Conservation (phyloP, 2,888 invertebrate species). For the Epiblema foenella region DNA sequence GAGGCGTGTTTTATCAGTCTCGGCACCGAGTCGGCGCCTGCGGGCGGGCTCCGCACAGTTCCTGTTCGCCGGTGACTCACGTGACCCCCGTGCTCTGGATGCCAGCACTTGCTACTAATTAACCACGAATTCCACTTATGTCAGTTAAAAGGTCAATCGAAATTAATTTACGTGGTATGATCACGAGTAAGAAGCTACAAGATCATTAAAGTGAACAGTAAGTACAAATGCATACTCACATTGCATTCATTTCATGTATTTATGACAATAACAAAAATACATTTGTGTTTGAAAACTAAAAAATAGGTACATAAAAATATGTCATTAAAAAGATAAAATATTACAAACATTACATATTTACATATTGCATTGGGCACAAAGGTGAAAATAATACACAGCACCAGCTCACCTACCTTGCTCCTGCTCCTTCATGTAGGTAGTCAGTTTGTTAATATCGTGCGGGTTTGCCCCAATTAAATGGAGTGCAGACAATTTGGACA, state of each 20-base stretch:
- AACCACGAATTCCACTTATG: slow-evolving; percentile 40
- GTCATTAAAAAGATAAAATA: no score
- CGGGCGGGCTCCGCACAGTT: slow-evolving; percentile 15
- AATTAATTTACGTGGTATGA: slow-evolving; percentile 28
- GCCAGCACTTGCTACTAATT: slow-evolving; percentile 39
- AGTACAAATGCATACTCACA: no score
- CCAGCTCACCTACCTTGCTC: not conserved
- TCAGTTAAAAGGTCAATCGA: slow-evolving; percentile 43
- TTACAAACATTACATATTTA: no score
- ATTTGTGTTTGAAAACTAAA: no score
- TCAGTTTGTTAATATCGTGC: not conserved
- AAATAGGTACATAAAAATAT: no score
- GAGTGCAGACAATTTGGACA: slow-evolving; percentile 4
- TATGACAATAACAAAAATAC: no score
- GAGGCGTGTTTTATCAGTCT: not conserved
- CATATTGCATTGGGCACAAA: no score
- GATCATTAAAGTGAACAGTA: not conserved
- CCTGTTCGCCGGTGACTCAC: slow-evolving; percentile 36
- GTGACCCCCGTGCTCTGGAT: slow-evolving; percentile 39
- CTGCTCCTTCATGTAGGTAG: not conserved
- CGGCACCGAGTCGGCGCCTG: not conserved
- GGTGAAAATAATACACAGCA: not conserved
- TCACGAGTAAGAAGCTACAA: not conserved
- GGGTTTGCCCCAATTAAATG: not conserved
- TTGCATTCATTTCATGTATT: no score